Evolutionary conservation across 2,888 invertebrate species (phyloP), one percentile per base, ranked within the genome.

Genomic region (Deilephila porcellus): DNA sequence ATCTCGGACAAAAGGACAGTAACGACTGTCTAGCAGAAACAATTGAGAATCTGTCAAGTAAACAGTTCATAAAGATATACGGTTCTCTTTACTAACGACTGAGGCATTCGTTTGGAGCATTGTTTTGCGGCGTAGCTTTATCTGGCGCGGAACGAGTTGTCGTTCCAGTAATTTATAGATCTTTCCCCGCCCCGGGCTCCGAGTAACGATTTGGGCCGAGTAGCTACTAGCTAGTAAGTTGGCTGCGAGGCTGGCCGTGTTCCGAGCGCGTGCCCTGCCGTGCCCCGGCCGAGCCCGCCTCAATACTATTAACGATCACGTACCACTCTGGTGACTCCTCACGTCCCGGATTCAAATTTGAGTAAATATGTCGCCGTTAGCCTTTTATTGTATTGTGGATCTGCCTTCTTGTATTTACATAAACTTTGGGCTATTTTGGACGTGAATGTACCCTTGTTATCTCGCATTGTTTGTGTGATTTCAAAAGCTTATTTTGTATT

Each of bases 161-260:
- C 93, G 91, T 93, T 93, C 81, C 87, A 87, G 90, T 93, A 92
- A 93, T 93, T 93, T 93, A 94, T 94, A 92, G 93, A 91, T 90
- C 86, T 91, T 89, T 89, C 90, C 89, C 91, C 91, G 92, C 92
- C 91, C 88, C 90, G 82, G 90, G 91, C 90, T 83, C 82, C 81
- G 84, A 86, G 86, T 88, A 88, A 89, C 90, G 87, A 88, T 89
- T 88, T 82, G 86, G 85, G 83, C 83, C 84, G 87, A 85, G 84
- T 83, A 89, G 85, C 86, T 45, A 45, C 45, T 45, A 45, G 45
- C 19, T 83, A 81, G 84, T 81, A 84, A 82, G 83, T 81, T 83
- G 82, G 82, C 83, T 83, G 80, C 80, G 83, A 81, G 79, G 79
- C 82, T 82, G 81, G 82, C 82, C 83, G 81, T n/a, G 56, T 56